Conservation (phyloP, 2,113 vertebrate species). For the Acrocephalus kingi region DNA sequence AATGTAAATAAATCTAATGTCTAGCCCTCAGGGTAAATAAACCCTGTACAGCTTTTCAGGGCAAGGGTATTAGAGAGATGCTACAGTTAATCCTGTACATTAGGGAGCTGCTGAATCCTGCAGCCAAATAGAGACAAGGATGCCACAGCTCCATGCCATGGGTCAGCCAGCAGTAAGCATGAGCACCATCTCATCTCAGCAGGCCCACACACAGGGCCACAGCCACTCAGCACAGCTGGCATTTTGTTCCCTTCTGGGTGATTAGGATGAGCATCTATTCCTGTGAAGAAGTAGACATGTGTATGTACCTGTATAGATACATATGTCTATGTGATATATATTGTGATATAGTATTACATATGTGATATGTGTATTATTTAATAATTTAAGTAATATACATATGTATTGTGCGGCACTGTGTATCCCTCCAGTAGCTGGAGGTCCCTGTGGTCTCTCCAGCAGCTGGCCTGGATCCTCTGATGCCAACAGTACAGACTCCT, state of each 20-base stretch:
- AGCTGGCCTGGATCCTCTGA: neutral
- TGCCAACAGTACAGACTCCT: neutral
- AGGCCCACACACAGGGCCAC: neutral
- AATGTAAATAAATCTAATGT: neutral
- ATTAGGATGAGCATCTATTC: neutral
- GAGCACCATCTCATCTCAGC: neutral
- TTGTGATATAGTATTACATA: neutral
- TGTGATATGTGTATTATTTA: neutral
- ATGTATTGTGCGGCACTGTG: neutral
- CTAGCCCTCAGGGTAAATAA: neutral
- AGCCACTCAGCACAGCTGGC: neutral
- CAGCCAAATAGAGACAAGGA: neutral
- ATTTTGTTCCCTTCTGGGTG: neutral
- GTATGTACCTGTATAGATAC: neutral
- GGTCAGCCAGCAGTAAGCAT: neutral
- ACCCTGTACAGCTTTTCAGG: neutral
- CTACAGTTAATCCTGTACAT: neutral
- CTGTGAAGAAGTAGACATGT: neutral
- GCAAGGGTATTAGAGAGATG: neutral
- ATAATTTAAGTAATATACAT: neutral
- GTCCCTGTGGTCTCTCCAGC: neutral
- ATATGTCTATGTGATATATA: neutral
- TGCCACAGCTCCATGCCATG: neutral
- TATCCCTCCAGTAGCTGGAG: neutral
- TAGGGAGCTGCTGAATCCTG: neutral